Percentiles rank a stretch among this genome's conserved stretches.
phyloP scores from a whole-genome alignment of 1,140 invertebrate genomes.

The Drosophila lacertosa region DNA sequence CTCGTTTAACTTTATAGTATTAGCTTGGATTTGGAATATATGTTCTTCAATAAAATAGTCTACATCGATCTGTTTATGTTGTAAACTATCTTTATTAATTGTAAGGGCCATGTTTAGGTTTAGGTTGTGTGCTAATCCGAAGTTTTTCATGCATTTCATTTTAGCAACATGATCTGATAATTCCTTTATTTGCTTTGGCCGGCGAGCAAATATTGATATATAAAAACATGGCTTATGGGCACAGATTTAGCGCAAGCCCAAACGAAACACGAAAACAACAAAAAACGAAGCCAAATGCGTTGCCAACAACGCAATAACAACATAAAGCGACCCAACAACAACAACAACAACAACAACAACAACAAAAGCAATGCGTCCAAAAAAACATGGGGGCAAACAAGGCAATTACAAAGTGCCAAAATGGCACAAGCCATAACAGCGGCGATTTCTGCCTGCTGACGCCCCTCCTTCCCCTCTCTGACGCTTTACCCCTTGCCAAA shows the following conservation, averaged over 20 bases:
- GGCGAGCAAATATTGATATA: slow-evolving; percentile 71
- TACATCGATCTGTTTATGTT: too few species aligned
- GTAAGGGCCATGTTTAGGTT: neutral
- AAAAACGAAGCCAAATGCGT: slow-evolving; percentile 55
- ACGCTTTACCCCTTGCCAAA: slow-evolving; percentile 43
- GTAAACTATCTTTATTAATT: neutral
- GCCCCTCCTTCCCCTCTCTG: neutral
- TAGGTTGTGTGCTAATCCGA: neutral
- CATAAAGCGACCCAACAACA: slow-evolving; percentile 32
- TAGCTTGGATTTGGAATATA: too few species aligned
- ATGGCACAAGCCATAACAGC: slow-evolving; percentile 78
- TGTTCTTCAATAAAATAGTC: too few species aligned
- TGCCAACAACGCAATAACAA: slow-evolving; percentile 73
- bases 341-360: slow-evolving; percentile 33
- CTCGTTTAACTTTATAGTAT: too few species aligned
- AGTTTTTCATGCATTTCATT: neutral
- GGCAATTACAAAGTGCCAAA: slow-evolving; percentile 81
- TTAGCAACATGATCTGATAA: slow-evolving; percentile 26
- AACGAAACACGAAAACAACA: slow-evolving; percentile 33
- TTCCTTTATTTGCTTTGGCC: slow-evolving; percentile 48
- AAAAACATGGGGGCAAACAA: slow-evolving; percentile 75
- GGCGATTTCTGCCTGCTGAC: slow-evolving; percentile 40
- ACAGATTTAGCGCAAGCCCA: slow-evolving; percentile 66
- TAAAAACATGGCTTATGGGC: slow-evolving; percentile 71
- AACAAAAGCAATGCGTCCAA: slow-evolving; percentile 39